Evolutionary conservation across 2,888 invertebrate genomes (phyloP).

Genomic region (Erynnis tages): DNA sequence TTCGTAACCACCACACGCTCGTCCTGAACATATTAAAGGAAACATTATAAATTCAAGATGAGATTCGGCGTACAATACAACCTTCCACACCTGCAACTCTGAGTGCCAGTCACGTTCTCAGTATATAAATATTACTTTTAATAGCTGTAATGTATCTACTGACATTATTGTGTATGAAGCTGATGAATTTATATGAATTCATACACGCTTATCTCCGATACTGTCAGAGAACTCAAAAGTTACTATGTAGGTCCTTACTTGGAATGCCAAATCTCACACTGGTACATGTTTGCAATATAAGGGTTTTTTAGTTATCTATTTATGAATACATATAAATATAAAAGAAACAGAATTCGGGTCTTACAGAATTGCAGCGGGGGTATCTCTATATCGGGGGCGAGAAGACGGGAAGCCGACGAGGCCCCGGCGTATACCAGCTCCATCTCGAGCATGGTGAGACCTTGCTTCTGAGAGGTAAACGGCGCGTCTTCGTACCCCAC

Average conservation of each 20-base stretch:
- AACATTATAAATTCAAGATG: background rate
- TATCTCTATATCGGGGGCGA: slow-evolving; percentile 80
- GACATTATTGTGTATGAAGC: no score
- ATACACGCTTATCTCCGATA: no score
- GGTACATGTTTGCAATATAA: no score
- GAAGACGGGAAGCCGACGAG: slow-evolving; percentile 93
- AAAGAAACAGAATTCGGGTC: no score
- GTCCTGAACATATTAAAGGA: background rate
- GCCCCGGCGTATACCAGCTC: slow-evolving; percentile 95
- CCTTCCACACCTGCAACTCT: slow-evolving; percentile 43
- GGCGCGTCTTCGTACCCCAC: slow-evolving; percentile 91
- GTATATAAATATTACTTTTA: background rate
- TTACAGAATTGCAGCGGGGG: slow-evolving; percentile 61
- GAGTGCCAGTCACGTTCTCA: slow-evolving; percentile 45
- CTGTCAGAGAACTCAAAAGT: no score
- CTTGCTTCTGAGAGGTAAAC: slow-evolving; percentile 61
- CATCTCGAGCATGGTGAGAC: slow-evolving; percentile 89
- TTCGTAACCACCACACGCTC: background rate
- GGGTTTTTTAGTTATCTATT: no score
- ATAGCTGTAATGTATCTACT: background rate
- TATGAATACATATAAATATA: no score
- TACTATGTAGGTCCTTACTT: no score
- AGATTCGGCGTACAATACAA: slow-evolving; percentile 37
- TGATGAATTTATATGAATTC: no score
- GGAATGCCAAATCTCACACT: no score